Base-by-base conservation (phyloP, 2,888 invertebrate species). In the Aspidiotus destructor region DNA sequence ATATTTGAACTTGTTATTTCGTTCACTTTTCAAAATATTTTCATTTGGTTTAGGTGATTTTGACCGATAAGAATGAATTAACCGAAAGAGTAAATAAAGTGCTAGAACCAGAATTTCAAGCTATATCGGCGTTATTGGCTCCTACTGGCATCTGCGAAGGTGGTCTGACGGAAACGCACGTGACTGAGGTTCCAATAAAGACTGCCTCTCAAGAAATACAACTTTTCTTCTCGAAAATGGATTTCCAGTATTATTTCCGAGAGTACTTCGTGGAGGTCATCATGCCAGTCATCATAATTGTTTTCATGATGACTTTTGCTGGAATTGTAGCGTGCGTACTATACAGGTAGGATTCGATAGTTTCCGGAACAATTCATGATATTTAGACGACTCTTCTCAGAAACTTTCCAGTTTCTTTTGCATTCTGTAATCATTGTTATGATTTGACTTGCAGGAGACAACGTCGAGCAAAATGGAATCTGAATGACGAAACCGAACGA, bases 261-360 rank as follows among this genome's bases (percentile, higher is more conserved):
- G 79, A 80, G 69, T 79, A 81, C 69, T 77, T 82, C 72, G 77
- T 83, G 63, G 94, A 93, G 10, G 92, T 92, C 72, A 86, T 96
- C 54, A 84, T 96, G 70, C 95, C 97, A 0, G 89, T 91, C 0
- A 84, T 91, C 13, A 89, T 95, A 42, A 90, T 96, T 70, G 84
- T 90, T 0, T 85, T 87, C 17, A 93, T 97, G 88, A 81, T 96
- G 53, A 78, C 94, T 13, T 80, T 96, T 58, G 92, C 95, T 0
- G 86, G 89, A 0, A 81, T 94, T 68, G 86, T 95, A 68, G 94
- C 95, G 1, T 92, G 93, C 75, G 84, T 92, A 67, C 80, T 96
- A 62, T 94, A 95, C 76, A 84, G 91, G 67, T 67, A 48, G 8
- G 48, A 9, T 1, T 17, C 40, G 17, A 16, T 52, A 52, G n/a